Evolutionary conservation across 2,113 vertebrate species (phyloP).

Genomic region (Nesogale talazaci): DNA sequence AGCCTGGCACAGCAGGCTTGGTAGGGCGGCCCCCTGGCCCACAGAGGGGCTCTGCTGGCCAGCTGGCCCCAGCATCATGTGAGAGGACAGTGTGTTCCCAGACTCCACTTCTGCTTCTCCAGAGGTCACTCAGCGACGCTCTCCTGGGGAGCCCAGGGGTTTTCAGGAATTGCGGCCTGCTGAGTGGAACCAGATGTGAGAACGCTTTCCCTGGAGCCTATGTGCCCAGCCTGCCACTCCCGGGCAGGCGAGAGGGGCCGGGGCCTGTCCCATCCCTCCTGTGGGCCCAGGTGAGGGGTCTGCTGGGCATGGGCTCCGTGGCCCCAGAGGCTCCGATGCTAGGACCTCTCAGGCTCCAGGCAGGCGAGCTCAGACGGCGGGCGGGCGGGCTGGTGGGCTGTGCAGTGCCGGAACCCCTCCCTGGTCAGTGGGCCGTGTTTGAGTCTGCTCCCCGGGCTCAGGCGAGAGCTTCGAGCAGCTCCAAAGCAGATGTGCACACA

Average conservation of each 20-base stretch:
- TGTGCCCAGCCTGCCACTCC: constrained; percentile 46
- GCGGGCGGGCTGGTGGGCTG: constrained; percentile 19
- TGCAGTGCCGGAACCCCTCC: neutral
- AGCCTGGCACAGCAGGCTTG: constrained; percentile 25
- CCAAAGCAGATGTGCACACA: constrained; percentile 65
- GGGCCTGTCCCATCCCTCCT: neutral
- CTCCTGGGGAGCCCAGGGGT: constrained; percentile 82
- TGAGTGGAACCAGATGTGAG: constrained; percentile 86
- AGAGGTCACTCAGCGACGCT: constrained; percentile 77
- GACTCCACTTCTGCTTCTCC: constrained; percentile 84
- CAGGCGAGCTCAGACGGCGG: constrained; percentile 29
- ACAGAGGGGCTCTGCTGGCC: constrained; percentile 64
- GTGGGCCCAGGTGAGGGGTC: neutral
- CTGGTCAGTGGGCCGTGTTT: neutral
- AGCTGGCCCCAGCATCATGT: constrained; percentile 68
- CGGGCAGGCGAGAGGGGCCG: neutral
- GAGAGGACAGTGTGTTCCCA: constrained; percentile 83
- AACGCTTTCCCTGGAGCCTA: constrained; percentile 56
- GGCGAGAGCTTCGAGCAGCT: constrained; percentile 17
- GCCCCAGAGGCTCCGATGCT: neutral
- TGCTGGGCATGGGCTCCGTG: constrained; percentile 9
- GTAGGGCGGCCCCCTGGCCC: constrained; percentile 58
- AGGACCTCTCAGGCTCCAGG: constrained; percentile 29
- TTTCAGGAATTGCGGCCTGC: constrained; percentile 76
- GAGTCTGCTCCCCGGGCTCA: constrained; percentile 1